Evolutionary conservation across 2,888 invertebrate genomes (phyloP), one percentile per base, ranked within the genome.

Genomic region (Dugesia japonica): DNA sequence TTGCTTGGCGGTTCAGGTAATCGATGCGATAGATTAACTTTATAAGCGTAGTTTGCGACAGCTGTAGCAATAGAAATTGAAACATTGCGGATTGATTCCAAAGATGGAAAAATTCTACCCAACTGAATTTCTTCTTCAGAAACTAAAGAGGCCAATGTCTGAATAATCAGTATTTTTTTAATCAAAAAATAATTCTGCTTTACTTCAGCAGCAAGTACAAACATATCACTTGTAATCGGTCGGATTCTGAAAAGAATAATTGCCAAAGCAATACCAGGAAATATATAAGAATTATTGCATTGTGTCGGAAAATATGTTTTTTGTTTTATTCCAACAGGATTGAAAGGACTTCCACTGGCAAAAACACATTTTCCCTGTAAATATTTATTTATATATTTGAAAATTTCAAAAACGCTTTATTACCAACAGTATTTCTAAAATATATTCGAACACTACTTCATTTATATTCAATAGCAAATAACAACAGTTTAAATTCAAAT

Each of bases 311-410:
- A 88, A 85, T 87, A 93, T 1, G 89, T 89, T 84, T 90, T 90
- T 26, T 91, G 92, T 76, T 89, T 88, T 81, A 89, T 87, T 17
- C 88, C 87, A 0, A 93, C 92, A 0, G 91, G 89, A 20, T 90
- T 90, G 87, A 98, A 98, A 0, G 97, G 97, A 28, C 94, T 94
- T 4, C 97, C 97, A 28, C 93, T 94, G 0, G 94, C 91, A 86
- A 73, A 77, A 9, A 77, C 72, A 56, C 76, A 71, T 15, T 71
- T 71, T 9, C 77, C 74, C 77, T 76, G n/a, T n/a, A n/a, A n/a
- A n/a, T n/a, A n/a, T n/a, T n/a, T n/a, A n/a, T n/a, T n/a, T n/a
- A n/a, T n/a, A n/a, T n/a, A n/a, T n/a, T n/a, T n/a, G n/a, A n/a
- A n/a, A n/a, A n/a, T n/a, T n/a, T n/a, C n/a, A n/a, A n/a, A n/a